These are phyloP conservation scores for Macrosteles quadrilineatus DNA, from an alignment of 1,140 invertebrate genomes.

Conservation along the genomic window DNA sequence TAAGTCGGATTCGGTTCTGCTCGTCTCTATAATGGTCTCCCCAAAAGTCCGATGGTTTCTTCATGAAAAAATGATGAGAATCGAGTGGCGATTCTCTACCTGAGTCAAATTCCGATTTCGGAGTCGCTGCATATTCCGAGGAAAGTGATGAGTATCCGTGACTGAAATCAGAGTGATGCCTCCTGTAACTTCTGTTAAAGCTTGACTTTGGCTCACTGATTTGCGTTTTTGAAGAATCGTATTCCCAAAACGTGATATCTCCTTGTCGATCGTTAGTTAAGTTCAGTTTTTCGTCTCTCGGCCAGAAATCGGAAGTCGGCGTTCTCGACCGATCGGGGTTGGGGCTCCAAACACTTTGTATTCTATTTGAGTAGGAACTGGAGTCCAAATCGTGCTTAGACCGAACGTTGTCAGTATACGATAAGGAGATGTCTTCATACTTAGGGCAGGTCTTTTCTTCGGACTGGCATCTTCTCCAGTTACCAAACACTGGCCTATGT, in stretches of 20 bases:
- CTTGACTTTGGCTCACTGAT: neutral
- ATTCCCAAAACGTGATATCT: conserved; percentile 11
- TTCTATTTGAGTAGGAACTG: neutral
- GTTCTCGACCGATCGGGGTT: neutral
- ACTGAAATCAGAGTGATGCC: neutral
- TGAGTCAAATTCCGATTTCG: neutral
- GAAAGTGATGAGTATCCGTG: neutral
- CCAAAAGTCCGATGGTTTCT: conserved; percentile 25
- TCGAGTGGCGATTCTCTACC: conserved; percentile 5
- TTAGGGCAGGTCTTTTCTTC: conserved; percentile 2
- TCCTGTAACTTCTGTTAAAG: neutral
- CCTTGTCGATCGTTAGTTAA: neutral
- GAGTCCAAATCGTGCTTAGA: neutral
- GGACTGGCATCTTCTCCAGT: neutral
- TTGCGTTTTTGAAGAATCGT: neutral
- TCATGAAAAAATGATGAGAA: neutral
- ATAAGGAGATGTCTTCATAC: neutral
- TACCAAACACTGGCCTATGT: neutral
- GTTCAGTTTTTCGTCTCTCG: neutral
- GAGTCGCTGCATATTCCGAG: neutral
- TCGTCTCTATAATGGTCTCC: neutral
- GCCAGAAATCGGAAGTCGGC: neutral
- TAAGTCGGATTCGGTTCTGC: neutral
- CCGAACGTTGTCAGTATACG: neutral
- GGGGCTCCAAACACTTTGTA: conserved; percentile 3